Percentiles rank a stretch among this genome's conserved stretches.
Conservation (phyloP, 2,113 vertebrate genomes). For the Chloebia gouldiae region DNA sequence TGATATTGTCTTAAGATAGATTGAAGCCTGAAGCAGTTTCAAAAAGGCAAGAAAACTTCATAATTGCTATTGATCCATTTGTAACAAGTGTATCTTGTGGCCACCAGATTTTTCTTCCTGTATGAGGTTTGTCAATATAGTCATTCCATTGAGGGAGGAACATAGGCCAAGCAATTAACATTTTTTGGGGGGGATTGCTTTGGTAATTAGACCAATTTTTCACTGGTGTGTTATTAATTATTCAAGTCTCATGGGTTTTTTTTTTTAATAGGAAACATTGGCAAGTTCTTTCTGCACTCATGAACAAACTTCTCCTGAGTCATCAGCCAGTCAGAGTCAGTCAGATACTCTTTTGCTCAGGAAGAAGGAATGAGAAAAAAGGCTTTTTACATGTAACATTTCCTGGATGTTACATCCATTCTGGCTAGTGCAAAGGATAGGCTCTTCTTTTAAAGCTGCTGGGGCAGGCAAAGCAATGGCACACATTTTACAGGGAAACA, state of each 20-base stretch:
- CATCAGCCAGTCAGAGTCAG: neutral
- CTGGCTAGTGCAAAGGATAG: neutral
- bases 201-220: conserved; percentile 56
- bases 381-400: neutral
- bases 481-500: neutral
- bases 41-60: conserved; percentile 36
- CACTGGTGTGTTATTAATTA: conserved; percentile 55
- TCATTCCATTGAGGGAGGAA: conserved; percentile 31
- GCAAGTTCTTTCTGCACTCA: neutral
- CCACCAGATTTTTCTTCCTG: conserved; percentile 8
- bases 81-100: conserved; percentile 31
- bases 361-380: neutral
- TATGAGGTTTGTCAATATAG: conserved; percentile 51
- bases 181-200: conserved; percentile 3
- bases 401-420: neutral
- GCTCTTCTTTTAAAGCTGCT: neutral
- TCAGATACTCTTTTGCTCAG: neutral
- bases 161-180: conserved; percentile 57
- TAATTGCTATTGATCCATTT: conserved; percentile 53
- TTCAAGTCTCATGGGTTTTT: conserved; percentile 16
- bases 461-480: neutral
- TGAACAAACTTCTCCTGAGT: neutral
- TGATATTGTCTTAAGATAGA: neutral
- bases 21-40: conserved; percentile 18
- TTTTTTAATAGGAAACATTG: conserved; percentile 13